phyloP scores from a whole-genome alignment of 1,140 invertebrate species.

The Psilanteris sp. region DNA sequence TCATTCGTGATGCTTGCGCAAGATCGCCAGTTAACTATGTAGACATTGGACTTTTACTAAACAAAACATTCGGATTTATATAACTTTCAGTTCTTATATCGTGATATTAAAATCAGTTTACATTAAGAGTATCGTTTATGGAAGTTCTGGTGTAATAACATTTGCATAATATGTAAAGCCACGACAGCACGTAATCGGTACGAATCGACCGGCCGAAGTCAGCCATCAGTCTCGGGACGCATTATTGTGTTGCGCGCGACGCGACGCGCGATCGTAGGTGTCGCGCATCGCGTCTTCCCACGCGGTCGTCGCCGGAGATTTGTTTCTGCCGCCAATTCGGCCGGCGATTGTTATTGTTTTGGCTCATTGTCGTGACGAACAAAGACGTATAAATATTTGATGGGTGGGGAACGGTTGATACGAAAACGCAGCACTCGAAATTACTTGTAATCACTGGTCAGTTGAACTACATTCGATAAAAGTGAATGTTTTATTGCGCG shows the following conservation, averaged over 20 bases:
- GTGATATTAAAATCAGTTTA: no score
- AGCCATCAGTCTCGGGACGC: no score
- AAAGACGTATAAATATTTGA: conserved; percentile 33
- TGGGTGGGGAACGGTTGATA: conserved; percentile 22
- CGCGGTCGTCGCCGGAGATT: conserved; percentile 19
- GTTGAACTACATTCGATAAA: conserved; percentile 49
- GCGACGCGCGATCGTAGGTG: conserved; percentile 16
- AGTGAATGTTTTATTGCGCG: conserved; percentile 46
- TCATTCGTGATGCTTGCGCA: no score
- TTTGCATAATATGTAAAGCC: no score
- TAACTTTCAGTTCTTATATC: no score
- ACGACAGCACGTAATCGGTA: no score
- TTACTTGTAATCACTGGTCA: conserved; percentile 37
- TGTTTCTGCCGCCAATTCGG: conserved; percentile 16
- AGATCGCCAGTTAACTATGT: no score
- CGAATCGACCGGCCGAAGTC: no score
- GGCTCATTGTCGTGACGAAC: conserved; percentile 28
- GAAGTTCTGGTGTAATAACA: no score
- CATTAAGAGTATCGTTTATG: no score
- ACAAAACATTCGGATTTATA: no score
- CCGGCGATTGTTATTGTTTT: conserved; percentile 19
- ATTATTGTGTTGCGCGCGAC: not conserved
- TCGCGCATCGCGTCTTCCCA: conserved; percentile 28
- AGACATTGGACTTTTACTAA: no score
- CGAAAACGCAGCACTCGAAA: conserved; percentile 9